A percentile compares a stretch with the other conserved stretches of the same genome.
phyloP scores from a whole-genome alignment of 1,140 invertebrate genomes.

The Chrysoperla carnea region DNA sequence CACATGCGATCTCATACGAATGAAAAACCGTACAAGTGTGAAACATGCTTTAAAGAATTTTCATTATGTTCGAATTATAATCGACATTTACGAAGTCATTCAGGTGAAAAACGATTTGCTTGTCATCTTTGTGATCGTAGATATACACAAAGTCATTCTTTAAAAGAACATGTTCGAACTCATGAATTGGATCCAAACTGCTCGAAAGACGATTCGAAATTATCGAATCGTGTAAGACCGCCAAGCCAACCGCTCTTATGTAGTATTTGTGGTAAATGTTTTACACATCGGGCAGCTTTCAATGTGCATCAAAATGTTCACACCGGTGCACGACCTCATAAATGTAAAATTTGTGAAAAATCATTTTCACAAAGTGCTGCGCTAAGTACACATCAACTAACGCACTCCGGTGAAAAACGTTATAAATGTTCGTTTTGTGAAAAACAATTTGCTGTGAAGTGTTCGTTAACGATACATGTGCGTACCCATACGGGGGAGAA shows the following conservation, averaged over 20 bases:
- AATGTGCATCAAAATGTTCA: not conserved
- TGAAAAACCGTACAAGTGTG: no score
- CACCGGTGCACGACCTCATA: not conserved
- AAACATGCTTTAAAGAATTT: no score
- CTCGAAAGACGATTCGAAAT: no score
- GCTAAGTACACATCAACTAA: not conserved
- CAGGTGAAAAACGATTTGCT: no score
- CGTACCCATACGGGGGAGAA: constrained; percentile 13
- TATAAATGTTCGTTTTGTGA: not conserved
- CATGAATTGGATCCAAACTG: no score
- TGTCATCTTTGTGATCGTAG: no score
- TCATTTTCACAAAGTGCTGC: not conserved
- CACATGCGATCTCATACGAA: no score
- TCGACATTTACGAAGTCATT: no score
- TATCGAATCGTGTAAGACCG: not conserved
- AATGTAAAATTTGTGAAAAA: not conserved
- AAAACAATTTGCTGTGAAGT: not conserved
- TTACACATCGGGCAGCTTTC: not conserved
- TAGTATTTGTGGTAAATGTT: not conserved
- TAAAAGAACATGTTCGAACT: no score
- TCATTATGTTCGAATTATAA: no score
- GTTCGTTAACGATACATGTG: constrained; percentile 9
- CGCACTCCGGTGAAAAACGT: not conserved
- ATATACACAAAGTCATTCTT: no score
- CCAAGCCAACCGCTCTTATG: not conserved